Evolutionary conservation across 2,797 vertebrate species (phyloP).

Genomic region (Rhynchonycteris naso): DNA sequence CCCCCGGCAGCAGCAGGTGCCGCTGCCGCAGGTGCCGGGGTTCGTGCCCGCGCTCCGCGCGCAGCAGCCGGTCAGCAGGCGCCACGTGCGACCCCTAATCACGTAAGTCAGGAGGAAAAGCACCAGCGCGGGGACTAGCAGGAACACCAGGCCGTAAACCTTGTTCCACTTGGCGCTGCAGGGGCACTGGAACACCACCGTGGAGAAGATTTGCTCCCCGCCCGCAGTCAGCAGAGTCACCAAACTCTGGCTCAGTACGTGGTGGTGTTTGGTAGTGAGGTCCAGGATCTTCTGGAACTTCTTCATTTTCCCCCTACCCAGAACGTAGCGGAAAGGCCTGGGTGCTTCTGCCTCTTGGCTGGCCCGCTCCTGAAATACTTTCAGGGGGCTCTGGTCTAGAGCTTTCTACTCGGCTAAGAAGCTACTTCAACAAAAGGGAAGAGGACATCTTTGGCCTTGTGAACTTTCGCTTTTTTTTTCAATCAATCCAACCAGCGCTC

Average conservation of each 20-base stretch:
- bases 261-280: constrained; percentile 76
- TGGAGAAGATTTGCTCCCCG: constrained; percentile 87
- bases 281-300: constrained; percentile 71
- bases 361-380: not conserved
- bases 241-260: constrained; percentile 79
- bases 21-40: no score
- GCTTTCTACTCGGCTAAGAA: not conserved
- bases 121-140: constrained; percentile 87
- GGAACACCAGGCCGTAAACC: constrained; percentile 86
- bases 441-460: fast-evolving
- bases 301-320: constrained; percentile 79
- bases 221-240: constrained; percentile 87
- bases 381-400: not conserved
- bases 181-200: constrained; percentile 87
- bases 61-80: constrained; percentile 85
- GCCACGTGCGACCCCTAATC: constrained; percentile 83
- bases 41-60: fast-evolving
- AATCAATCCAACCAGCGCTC: not conserved
- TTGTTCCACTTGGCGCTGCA: constrained; percentile 86
- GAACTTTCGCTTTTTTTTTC: constrained; percentile 52
- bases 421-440: not conserved
- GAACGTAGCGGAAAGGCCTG: fast-evolving
- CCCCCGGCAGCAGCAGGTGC: fast-evolving
- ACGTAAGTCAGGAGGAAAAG: constrained; percentile 87
- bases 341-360: not conserved